phyloP scores from a whole-genome alignment of 1,140 invertebrate species.

The Charaxes varanes region DNA sequence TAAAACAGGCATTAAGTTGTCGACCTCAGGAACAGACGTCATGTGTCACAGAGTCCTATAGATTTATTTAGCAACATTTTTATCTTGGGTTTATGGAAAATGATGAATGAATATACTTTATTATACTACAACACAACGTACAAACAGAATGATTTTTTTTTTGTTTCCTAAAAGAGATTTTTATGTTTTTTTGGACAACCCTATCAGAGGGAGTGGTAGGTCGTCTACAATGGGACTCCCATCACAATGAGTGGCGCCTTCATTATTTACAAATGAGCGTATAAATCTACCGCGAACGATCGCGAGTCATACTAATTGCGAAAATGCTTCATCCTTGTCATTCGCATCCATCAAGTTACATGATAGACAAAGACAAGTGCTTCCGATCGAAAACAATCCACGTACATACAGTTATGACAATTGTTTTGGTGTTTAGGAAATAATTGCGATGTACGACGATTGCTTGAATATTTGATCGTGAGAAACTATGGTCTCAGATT shows the following conservation, averaged over 20 bases:
- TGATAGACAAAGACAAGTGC: neutral
- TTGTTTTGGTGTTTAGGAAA: constrained; percentile 12
- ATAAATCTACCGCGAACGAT: constrained; percentile 53
- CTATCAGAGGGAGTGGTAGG: constrained; percentile 34
- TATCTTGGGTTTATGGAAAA: too few relatives aligned
- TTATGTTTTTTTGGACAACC: constrained; percentile 15
- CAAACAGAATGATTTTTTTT: too few relatives aligned
- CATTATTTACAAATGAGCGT: constrained; percentile 64
- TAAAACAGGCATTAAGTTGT: too few relatives aligned
- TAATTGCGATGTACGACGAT: constrained; percentile 8
- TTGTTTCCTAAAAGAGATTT: too few relatives aligned
- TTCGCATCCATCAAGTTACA: neutral
- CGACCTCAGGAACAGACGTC: too few relatives aligned
- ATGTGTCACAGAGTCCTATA: too few relatives aligned
- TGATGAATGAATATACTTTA: too few relatives aligned
- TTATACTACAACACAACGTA: too few relatives aligned
- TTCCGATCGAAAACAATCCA: constrained; percentile 7
- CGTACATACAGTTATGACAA: constrained; percentile 14
- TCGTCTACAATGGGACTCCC: constrained; percentile 48
- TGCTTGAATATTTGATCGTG: neutral
- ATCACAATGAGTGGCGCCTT: constrained; percentile 61
- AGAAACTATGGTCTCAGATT: constrained; percentile 1
- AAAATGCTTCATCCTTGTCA: constrained; percentile 23
- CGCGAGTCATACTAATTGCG: constrained; percentile 34
- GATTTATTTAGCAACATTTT: too few relatives aligned